phyloP scores from a whole-genome alignment of 2,888 invertebrate genomes.

The Euplagia quadripunctaria region DNA sequence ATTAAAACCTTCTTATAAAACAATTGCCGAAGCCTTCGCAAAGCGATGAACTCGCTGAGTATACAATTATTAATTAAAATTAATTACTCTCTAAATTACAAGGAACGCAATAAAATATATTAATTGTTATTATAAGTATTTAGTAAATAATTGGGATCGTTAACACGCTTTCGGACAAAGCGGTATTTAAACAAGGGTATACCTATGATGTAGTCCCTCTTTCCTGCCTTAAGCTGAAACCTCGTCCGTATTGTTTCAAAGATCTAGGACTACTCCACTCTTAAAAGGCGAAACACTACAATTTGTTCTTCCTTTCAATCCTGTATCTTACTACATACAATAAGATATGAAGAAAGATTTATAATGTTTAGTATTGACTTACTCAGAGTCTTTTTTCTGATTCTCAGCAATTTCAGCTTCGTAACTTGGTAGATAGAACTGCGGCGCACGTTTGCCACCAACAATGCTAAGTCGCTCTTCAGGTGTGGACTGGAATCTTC shows the following conservation, averaged over 20 bases:
- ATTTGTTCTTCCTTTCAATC: no score
- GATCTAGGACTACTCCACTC: no score
- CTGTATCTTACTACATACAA: background rate
- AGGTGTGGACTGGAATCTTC: constrained; percentile 95
- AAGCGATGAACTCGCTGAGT: background rate
- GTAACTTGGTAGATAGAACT: constrained; percentile 98
- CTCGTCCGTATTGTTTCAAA: no score
- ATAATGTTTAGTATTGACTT: constrained; percentile 73
- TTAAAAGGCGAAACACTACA: no score
- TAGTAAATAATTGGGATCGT: no score
- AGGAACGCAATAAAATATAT: background rate
- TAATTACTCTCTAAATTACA: background rate
- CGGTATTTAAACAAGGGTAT: no score
- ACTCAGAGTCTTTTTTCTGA: constrained; percentile 98
- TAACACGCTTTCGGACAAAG: no score
- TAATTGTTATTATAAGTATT: no score
- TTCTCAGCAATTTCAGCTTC: constrained; percentile 98
- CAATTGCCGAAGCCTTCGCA: no score
- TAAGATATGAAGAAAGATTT: background rate
- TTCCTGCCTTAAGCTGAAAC: no score
- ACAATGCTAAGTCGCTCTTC: constrained; percentile 97
- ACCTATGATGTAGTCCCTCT: no score
- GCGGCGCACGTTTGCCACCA: constrained; percentile 98
- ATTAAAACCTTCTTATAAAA: background rate
- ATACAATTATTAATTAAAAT: background rate